A percentile compares a stretch with the other conserved stretches of the same genome.
Conservation (phyloP, 2,113 vertebrate species). For the Tachysurus fulvidraco region DNA sequence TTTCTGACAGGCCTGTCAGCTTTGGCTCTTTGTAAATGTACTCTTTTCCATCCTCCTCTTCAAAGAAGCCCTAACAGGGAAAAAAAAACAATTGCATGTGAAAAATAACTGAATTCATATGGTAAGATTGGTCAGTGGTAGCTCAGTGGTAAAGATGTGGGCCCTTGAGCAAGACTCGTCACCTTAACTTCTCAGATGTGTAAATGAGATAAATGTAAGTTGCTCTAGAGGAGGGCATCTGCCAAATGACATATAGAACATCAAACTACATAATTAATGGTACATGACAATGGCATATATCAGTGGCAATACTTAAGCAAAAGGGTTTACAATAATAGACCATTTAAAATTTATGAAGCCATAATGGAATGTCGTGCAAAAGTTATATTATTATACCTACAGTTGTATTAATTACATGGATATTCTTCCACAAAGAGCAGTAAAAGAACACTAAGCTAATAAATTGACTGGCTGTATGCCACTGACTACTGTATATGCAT, state of each 20-base stretch:
- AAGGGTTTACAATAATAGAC: not conserved
- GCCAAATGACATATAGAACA: not conserved
- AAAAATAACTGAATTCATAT: not conserved
- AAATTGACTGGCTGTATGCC: not conserved
- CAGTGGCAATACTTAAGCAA: not conserved
- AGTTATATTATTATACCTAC: not conserved
- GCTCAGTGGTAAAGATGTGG: too few relatives aligned
- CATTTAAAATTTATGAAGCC: not conserved
- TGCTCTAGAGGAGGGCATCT: too few relatives aligned
- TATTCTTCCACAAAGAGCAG: not conserved
- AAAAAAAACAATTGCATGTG: not conserved
- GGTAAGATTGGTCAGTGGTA: too few relatives aligned
- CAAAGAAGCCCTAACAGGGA: slow-evolving; percentile 83
- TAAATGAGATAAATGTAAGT: too few relatives aligned
- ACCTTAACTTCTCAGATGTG: too few relatives aligned
- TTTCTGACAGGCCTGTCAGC: slow-evolving; percentile 91
- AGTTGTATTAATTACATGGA: not conserved
- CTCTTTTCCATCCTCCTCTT: slow-evolving; percentile 96
- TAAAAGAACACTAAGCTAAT: too few relatives aligned
- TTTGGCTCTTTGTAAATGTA: slow-evolving; percentile 99
- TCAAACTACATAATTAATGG: not conserved
- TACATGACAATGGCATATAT: not conserved
- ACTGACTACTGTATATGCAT: too few relatives aligned
- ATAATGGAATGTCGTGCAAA: not conserved
- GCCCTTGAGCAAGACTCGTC: too few relatives aligned